Evolutionary conservation across 2,797 vertebrate species (phyloP), one percentile per base, ranked within the genome.

Genomic region (Scolopax bukidnonensis): DNA sequence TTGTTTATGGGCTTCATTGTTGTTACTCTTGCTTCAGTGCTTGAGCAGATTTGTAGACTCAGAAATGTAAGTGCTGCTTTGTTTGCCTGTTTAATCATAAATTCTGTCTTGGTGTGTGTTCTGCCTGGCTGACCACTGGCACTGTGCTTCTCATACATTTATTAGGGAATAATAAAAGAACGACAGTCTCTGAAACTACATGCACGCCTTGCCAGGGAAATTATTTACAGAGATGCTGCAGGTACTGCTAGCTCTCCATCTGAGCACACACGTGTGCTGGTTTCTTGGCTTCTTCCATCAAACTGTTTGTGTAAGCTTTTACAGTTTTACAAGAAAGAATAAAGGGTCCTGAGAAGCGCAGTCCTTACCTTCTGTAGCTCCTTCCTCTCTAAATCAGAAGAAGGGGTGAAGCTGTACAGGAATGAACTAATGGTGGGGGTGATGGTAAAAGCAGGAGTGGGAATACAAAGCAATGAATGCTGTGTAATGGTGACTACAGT

Each of bases 71-170:
- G 50, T 27, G 33, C 50, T 82, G 41, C 54, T 90, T 79, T 86
- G n/a, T 90, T 92, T 76, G 43, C 30, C 84, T 67, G n/a, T 82
- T 95, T 47, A 94, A 14, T 75, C 84, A 48, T 45, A 64, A 93
- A 70, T 91, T 93, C 88, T 96, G 11, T 80, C 68, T 63, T 76
- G 32, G 25, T 78, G 33, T 84, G 50, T 82, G 59, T 28, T 93
- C 81, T 90, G 59, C 59, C 75, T 4, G 47, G 54, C 41, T 89
- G 77, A 59, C 47, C 56, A 32, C 6, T 73, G 38, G 27, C 3
- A 4, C 38, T 54, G 18, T 80, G 53, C 50, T 95, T 74, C 79
- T 85, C 33, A 33, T 48, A 20, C 4, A 11, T 54, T 89, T 87
- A 63, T 84, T 87, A 82, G 12, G 12, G 41, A 78, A 76, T 32